Evolutionary conservation across 2,113 vertebrate genomes (phyloP).

Genomic region (Orycteropus afer): DNA sequence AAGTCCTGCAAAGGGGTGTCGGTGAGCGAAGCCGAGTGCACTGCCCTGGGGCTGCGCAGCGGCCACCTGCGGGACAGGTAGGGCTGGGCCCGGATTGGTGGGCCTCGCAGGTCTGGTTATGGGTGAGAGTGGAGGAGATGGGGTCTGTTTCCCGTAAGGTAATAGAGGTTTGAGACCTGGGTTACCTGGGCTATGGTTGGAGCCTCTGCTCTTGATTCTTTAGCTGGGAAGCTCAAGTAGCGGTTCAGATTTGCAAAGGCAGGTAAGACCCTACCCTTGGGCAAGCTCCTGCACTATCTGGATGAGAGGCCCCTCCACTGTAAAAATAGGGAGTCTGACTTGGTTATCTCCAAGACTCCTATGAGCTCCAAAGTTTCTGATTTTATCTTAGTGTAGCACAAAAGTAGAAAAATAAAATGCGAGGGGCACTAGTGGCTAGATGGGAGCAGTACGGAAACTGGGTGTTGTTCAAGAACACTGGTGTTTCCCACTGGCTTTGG

Average conservation of each 20-base stretch:
- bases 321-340: background rate
- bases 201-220: background rate
- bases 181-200: background rate
- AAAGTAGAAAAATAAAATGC: background rate
- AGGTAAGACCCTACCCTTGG: background rate
- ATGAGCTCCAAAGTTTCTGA: background rate
- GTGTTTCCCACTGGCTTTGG: too few relatives aligned
- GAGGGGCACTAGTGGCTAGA: background rate
- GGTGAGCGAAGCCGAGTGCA: conserved; percentile 87
- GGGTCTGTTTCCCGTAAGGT: background rate
- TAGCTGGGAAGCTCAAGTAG: background rate
- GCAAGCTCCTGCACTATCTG: too few relatives aligned
- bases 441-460: background rate
- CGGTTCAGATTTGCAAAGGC: background rate
- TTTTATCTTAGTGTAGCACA: background rate
- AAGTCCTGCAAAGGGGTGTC: conserved; percentile 92
- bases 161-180: background rate
- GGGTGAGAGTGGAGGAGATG: rapidly evolving
- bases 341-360: background rate
- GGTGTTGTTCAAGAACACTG: background rate
- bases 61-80: conserved; percentile 93
- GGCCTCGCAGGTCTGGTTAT: rapidly evolving
- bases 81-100: rapidly evolving
- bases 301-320: background rate
- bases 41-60: conserved; percentile 87